These are phyloP conservation scores for Teleogryllus oceanicus DNA, from an alignment of 2,888 invertebrate genomes.

Conservation along the genomic window DNA sequence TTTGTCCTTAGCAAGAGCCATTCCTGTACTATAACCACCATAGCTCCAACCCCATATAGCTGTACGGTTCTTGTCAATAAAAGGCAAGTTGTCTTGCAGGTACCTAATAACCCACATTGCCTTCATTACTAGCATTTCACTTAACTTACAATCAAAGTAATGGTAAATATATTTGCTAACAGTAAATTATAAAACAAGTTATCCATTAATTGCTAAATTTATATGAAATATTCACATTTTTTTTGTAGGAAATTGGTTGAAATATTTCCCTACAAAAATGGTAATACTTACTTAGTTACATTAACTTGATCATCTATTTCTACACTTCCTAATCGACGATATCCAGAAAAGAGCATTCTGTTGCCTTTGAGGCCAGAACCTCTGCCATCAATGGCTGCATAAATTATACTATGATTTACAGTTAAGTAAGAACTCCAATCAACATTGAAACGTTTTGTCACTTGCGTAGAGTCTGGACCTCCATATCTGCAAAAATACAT, in stretches of 20 bases:
- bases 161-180: too few species aligned
- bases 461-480: constrained; percentile 85
- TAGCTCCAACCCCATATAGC: constrained; percentile 99
- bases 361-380: constrained; percentile 87
- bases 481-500: constrained; percentile 66
- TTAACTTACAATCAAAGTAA: too few species aligned
- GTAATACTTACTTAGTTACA: constrained; percentile 63
- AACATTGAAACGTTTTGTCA: constrained; percentile 74
- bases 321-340: constrained; percentile 78
- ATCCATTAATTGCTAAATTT: too few species aligned
- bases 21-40: constrained; percentile 89
- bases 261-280: too few species aligned
- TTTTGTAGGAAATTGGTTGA: too few species aligned
- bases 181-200: too few species aligned
- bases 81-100: constrained; percentile 62
- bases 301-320: constrained; percentile 90
- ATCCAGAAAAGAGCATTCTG: constrained; percentile 73
- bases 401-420: constrained; percentile 77
- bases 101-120: constrained; percentile 50
- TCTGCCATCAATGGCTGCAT: constrained; percentile 85
- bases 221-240: too few species aligned
- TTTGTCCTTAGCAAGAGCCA: constrained; percentile 75
- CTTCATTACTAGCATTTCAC: too few species aligned
- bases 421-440: constrained; percentile 88
- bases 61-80: constrained; percentile 74